phyloP scores from a whole-genome alignment of 2,888 invertebrate genomes.

The Leuctra nigra region DNA sequence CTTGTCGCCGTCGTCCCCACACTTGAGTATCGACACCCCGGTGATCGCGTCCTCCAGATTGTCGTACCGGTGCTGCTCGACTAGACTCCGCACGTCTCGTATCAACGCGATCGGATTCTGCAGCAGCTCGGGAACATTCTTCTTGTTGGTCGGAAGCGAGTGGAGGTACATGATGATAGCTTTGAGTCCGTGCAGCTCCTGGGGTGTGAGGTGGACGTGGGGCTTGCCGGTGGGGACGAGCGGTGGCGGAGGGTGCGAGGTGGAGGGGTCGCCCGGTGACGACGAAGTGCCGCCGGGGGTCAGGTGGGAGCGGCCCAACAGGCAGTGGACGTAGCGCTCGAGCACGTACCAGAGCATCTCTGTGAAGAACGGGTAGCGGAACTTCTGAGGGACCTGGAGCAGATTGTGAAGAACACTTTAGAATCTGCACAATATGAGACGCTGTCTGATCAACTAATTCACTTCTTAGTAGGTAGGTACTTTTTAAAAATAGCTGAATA shows the following conservation, averaged over 20 bases:
- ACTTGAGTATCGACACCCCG: not conserved
- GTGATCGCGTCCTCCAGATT: slow-evolving; percentile 76
- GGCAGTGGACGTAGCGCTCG: slow-evolving; percentile 82
- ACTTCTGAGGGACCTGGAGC: slow-evolving; percentile 84
- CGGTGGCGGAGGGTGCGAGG: slow-evolving; percentile 65
- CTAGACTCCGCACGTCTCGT: slow-evolving; percentile 79
- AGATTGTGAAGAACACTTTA: no score
- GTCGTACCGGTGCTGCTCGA: slow-evolving; percentile 84
- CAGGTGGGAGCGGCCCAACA: slow-evolving; percentile 78
- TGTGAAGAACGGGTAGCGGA: slow-evolving; percentile 96
- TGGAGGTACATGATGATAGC: slow-evolving; percentile 89
- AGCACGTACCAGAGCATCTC: slow-evolving; percentile 98
- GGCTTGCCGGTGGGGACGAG: slow-evolving; percentile 35
- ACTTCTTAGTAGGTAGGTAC: no score
- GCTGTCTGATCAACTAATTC: no score
- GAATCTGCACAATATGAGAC: no score
- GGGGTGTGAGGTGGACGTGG: slow-evolving; percentile 72
- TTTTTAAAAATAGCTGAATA: no score
- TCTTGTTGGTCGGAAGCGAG: slow-evolving; percentile 80
- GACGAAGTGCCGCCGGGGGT: slow-evolving; percentile 14
- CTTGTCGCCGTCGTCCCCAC: not conserved
- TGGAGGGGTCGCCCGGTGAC: slow-evolving; percentile 29
- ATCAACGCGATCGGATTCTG: slow-evolving; percentile 84
- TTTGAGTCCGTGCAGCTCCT: slow-evolving; percentile 47
- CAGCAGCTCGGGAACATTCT: slow-evolving; percentile 86